A percentile compares a stretch with the other conserved stretches of the same genome.
These are phyloP conservation scores for Emydura subglobosa DNA, from an alignment of 2,113 vertebrate species.

Conservation along the genomic window DNA sequence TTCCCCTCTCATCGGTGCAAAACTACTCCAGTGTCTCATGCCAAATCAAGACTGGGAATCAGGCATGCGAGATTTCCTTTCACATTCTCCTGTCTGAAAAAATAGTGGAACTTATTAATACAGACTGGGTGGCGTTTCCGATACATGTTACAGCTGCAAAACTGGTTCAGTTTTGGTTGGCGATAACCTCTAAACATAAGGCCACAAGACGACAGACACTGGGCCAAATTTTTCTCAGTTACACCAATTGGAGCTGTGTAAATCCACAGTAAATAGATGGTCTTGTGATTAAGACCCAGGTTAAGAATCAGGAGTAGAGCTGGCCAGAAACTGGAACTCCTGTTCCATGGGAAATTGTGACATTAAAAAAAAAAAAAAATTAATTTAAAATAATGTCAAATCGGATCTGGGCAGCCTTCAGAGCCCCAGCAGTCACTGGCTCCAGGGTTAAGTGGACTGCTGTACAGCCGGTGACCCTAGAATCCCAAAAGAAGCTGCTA, in stretches of 20 bases:
- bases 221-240: not conserved
- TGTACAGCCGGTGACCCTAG: no score
- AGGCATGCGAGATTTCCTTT: constrained; percentile 62
- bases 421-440: no score
- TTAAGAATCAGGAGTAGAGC: constrained; percentile 29
- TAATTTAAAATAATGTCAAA: constrained; percentile 19
- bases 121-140: constrained; percentile 50
- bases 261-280: not conserved
- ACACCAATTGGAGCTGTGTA: not conserved
- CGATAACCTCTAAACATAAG: not conserved
- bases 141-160: constrained; percentile 56
- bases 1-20: constrained; percentile 58
- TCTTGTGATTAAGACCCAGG: constrained; percentile 34
- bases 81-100: constrained; percentile 56
- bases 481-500: not conserved
- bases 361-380: not conserved
- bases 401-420: not conserved
- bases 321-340: not conserved
- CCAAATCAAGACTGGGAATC: constrained; percentile 59
- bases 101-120: constrained; percentile 49
- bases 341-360: not conserved
- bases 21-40: constrained; percentile 39
- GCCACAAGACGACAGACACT: not conserved
- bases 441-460: no score
- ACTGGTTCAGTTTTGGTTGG: constrained; percentile 19